These are phyloP conservation scores for Vulpes ferrilata DNA, from an alignment of 2,113 vertebrate species.

Conservation along the genomic window DNA sequence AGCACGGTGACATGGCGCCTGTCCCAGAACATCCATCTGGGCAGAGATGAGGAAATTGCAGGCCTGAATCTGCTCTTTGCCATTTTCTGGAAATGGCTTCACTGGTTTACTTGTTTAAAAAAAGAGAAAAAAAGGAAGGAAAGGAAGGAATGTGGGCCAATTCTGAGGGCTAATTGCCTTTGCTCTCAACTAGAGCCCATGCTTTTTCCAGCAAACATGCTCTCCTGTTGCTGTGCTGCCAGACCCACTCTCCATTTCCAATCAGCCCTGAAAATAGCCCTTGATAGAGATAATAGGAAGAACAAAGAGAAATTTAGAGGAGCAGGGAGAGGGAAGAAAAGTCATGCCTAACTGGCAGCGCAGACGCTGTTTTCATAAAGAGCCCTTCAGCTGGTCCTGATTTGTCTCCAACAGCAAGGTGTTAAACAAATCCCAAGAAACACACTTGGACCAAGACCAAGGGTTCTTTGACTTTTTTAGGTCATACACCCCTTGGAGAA, in stretches of 20 bases:
- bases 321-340: constrained; percentile 15
- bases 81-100: constrained; percentile 78
- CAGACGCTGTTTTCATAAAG: constrained; percentile 60
- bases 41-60: constrained; percentile 66
- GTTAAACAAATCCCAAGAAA: constrained; percentile 58
- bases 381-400: constrained; percentile 42
- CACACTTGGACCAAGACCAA: neutral
- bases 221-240: constrained; percentile 43
- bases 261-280: constrained; percentile 79
- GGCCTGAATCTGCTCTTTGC: constrained; percentile 72
- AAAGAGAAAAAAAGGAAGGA: constrained; percentile 5
- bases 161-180: constrained; percentile 74
- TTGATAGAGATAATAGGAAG: constrained; percentile 79
- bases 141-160: constrained; percentile 67
- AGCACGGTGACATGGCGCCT: constrained; percentile 66
- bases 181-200: constrained; percentile 56
- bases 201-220: constrained; percentile 57
- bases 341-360: neutral
- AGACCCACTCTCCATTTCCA: constrained; percentile 65
- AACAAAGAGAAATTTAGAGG: constrained; percentile 78
- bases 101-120: constrained; percentile 63
- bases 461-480: constrained; percentile 32
- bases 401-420: constrained; percentile 53
- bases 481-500: constrained; percentile 33
- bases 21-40: constrained; percentile 73